Evolutionary conservation across 1,140 invertebrate species (phyloP), one percentile per base, ranked within the genome.

Genomic region (Stenopsyche tienmushanensis): DNA sequence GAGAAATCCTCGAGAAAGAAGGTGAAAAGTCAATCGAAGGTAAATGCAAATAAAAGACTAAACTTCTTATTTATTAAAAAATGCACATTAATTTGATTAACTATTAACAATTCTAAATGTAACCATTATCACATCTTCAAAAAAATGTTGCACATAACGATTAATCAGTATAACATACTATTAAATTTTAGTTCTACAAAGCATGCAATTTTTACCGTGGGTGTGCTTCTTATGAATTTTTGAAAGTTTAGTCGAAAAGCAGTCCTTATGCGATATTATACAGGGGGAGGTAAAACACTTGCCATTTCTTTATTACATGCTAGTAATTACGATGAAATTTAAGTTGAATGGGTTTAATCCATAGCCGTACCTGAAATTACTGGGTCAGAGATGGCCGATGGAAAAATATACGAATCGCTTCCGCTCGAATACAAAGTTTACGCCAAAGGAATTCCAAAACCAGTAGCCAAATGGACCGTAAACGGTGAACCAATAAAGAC

Each of bases 401-500:
- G 83, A 49, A 85, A 86, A 63, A 85, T 86, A 17, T 92, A 84
- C 76, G 90, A 93, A 77, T 90, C 89, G 2, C 83, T 93, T 25
- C 86, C 85, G 1, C 80, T 88, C 9, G 82, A 81, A 39, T 93
- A 90, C 73, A 86, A 88, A 57, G 85, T 93, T 0, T 83, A 85
- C 67, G 89, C 87, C 3, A 82, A 78, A 24, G 91, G 90, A 18
- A 79, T 86, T 65, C 92, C 92, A 21, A 85, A 87, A 64, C 90
- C 92, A 0, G 85, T 86, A 42, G 88, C 86, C 2, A 86, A 86
- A 72, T 95, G 93, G 90, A 88, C 83, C 13, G 85, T 90, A 59
- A 84, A 93, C 72, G 89, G 86, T 2, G 78, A 88, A 67, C 83
- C 83, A 20, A 75, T 92, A 1, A 84, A 84, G 44, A 70, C 82